Evolutionary conservation across 2,888 invertebrate genomes (phyloP).

Genomic region (Thymelicus sylvestris): DNA sequence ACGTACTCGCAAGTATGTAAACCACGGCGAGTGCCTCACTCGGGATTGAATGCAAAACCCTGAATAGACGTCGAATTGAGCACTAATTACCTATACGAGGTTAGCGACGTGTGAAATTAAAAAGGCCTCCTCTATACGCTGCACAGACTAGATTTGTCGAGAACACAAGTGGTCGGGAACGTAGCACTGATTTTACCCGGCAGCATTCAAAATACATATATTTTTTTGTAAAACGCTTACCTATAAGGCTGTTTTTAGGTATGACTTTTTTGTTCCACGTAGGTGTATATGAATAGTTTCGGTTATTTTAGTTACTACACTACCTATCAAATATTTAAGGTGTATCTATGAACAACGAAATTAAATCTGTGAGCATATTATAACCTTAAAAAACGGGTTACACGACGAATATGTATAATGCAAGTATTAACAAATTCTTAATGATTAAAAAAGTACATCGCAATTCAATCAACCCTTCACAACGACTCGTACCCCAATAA

Average conservation of each 20-base stretch:
- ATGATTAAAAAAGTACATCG: too few relatives aligned
- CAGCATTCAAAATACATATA: conserved; percentile 23
- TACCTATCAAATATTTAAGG: too few relatives aligned
- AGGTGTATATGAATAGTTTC: too few relatives aligned
- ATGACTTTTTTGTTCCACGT: too few relatives aligned
- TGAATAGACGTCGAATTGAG: conserved; percentile 78
- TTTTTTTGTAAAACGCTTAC: conserved; percentile 12
- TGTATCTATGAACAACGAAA: too few relatives aligned
- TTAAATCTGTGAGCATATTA: too few relatives aligned
- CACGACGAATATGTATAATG: too few relatives aligned
- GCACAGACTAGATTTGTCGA: conserved; percentile 30
- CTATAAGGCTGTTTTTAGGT: too few relatives aligned
- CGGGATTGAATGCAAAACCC: conserved; percentile 58
- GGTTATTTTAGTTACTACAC: too few relatives aligned
- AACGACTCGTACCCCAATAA: conserved; percentile 7
- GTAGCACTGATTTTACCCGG: conserved; percentile 29
- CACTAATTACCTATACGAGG: conserved; percentile 80
- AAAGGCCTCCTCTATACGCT: conserved; percentile 55
- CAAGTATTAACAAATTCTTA: too few relatives aligned
- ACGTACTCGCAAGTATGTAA: conserved; percentile 5
- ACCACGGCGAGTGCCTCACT: conserved; percentile 60
- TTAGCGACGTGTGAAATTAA: conserved; percentile 79
- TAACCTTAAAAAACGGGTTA: too few relatives aligned
- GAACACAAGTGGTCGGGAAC: conserved; percentile 22
- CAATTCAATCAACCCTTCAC: conserved; percentile 16